These are phyloP conservation scores for Xiphias gladius DNA, from an alignment of 2,113 vertebrate genomes.

Conservation along the genomic window DNA sequence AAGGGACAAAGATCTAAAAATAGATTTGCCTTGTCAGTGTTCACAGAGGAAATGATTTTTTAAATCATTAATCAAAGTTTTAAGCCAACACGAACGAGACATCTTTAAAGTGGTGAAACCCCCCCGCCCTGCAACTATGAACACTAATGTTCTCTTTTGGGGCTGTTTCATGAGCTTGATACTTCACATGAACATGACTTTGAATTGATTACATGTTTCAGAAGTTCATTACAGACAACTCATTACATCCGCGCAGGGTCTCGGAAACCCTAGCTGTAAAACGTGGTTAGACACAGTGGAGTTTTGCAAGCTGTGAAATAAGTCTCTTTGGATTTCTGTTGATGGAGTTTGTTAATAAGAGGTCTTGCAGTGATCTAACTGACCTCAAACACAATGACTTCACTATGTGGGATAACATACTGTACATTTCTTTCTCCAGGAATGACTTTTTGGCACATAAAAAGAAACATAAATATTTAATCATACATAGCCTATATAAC, in stretches of 20 bases:
- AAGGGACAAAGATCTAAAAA: background rate
- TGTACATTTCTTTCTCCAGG: background rate
- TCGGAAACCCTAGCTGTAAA: no score
- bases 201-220: no score
- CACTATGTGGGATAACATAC: background rate
- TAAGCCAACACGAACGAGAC: background rate
- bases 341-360: background rate
- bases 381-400: background rate
- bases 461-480: no score
- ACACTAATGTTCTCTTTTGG: no score
- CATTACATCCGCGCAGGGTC: no score
- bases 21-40: background rate
- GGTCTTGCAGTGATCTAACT: background rate
- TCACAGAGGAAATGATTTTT: background rate
- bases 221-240: no score
- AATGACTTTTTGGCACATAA: background rate
- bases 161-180: no score
- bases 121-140: no score
- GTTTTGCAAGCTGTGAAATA: no score
- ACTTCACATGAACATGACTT: no score
- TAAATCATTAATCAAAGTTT: background rate
- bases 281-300: no score
- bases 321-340: background rate
- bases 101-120: background rate
- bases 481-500: background rate